Conservation (phyloP, 2,113 vertebrate species). For the Tricholaema leucomelas region DNA sequence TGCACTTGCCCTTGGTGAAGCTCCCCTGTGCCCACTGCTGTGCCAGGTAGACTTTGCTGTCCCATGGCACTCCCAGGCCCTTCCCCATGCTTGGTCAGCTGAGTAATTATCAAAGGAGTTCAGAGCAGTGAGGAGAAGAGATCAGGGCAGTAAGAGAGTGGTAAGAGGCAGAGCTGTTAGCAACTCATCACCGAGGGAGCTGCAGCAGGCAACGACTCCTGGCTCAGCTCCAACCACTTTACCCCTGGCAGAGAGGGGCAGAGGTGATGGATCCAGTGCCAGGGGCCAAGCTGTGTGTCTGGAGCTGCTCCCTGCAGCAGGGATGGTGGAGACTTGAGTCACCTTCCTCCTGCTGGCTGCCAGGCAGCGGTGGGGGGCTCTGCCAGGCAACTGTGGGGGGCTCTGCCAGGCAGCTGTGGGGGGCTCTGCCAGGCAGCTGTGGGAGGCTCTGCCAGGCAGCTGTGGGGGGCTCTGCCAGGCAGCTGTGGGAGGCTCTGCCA, state of each 20-base stretch:
- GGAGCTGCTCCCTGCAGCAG: background rate
- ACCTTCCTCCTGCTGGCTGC: background rate
- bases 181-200: background rate
- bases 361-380: too few relatives aligned
- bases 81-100: background rate
- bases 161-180: slow-evolving; percentile 7
- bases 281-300: too few relatives aligned
- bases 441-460: too few relatives aligned
- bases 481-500: background rate
- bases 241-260: background rate
- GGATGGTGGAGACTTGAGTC: background rate
- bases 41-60: too few relatives aligned
- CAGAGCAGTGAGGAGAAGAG: background rate
- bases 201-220: background rate
- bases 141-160: background rate
- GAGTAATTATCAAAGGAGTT: background rate
- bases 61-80: too few relatives aligned
- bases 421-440: background rate
- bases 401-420: background rate
- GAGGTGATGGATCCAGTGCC: background rate
- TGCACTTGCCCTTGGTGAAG: too few relatives aligned
- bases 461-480: background rate
- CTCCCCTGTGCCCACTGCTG: too few relatives aligned
- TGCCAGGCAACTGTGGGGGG: too few relatives aligned
- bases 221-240: background rate